Base-by-base conservation (phyloP, 2,888 invertebrate genomes). In the Blera fallax region DNA sequence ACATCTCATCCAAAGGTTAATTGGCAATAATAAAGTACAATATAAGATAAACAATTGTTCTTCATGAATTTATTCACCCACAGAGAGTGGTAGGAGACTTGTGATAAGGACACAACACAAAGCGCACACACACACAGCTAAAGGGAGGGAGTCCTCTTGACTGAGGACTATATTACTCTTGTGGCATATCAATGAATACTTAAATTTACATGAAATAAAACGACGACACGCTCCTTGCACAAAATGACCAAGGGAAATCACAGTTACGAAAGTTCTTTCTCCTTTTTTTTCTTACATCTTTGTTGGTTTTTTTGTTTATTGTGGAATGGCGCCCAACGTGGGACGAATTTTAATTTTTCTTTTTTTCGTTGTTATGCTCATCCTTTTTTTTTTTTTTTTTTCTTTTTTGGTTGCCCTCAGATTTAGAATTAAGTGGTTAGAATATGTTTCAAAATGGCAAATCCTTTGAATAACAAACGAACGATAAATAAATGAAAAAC, bases 21-120 rank as follows among this genome's bases (percentile, higher is more conserved):
- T 81, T 81, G 80, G 67, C 80, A 74, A 74, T 74, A 81, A 81
- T 81, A 74, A 81, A 81, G 74, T 74, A 81, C 65, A 74, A 67
- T 67, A 69, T 50, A 81, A 81, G 80, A 81, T 60, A 81, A 81
- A 81, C 80, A 74, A 81, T 74, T 81, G 80, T 74, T 81, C 67
- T 69, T 62, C 67, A 62, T 56, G 74, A 73, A 72, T 70, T 72
- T 72, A 72, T 64, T 37, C 52, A 72, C 32, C 72, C 54, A 4
- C 6, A 16, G 21, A n/a, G n/a, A n/a, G n/a, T n/a, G n/a, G 29
- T 18, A 27, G 7, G 16, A 5, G 27, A 16, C 27, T 10, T 16
- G 45, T 21, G 54, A 72, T 45, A 60, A 69, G 56, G 45, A 54
- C 34, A 54, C 34, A 6, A 29, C 50, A 50, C 29, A 11, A 14